These are phyloP conservation scores for Parascotia fuliginaria DNA, from an alignment of 2,888 invertebrate species.

Conservation along the genomic window DNA sequence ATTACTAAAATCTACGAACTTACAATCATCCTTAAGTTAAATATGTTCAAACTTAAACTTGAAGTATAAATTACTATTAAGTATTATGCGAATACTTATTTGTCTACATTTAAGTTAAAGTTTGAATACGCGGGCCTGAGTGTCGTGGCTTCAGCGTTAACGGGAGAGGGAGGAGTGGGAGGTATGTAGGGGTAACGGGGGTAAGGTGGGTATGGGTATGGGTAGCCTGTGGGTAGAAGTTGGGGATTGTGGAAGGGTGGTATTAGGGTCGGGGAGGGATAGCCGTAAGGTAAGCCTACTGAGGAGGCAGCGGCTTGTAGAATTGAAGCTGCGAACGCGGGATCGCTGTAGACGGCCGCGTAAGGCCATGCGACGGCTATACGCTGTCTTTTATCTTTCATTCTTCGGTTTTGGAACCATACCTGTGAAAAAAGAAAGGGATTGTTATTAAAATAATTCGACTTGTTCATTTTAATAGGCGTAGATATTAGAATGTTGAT, in stretches of 20 bases:
- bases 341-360: slow-evolving; percentile 96
- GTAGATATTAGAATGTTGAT: too few relatives aligned
- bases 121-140: slow-evolving; percentile 81
- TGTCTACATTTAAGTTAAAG: slow-evolving; percentile 79
- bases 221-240: slow-evolving; percentile 83
- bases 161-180: slow-evolving; percentile 78
- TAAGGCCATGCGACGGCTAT: slow-evolving; percentile 98
- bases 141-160: slow-evolving; percentile 69
- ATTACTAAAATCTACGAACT: background rate
- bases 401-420: slow-evolving; percentile 98
- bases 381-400: slow-evolving; percentile 98
- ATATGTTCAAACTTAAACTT: background rate
- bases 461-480: background rate
- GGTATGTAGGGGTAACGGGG: slow-evolving; percentile 84
- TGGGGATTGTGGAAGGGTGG: slow-evolving; percentile 86
- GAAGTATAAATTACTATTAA: background rate
- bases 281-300: slow-evolving; percentile 87
- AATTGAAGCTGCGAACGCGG: slow-evolving; percentile 96
- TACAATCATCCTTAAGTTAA: background rate
- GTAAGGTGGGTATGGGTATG: slow-evolving; percentile 85
- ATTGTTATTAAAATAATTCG: background rate
- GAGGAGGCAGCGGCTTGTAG: slow-evolving; percentile 95
- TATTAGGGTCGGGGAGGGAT: slow-evolving; percentile 85
- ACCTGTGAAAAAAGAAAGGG: slow-evolving; percentile 86
- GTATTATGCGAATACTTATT: slow-evolving; percentile 51